Conservation (phyloP, 1,140 invertebrate species). For the Tetramorium parvispinum region DNA sequence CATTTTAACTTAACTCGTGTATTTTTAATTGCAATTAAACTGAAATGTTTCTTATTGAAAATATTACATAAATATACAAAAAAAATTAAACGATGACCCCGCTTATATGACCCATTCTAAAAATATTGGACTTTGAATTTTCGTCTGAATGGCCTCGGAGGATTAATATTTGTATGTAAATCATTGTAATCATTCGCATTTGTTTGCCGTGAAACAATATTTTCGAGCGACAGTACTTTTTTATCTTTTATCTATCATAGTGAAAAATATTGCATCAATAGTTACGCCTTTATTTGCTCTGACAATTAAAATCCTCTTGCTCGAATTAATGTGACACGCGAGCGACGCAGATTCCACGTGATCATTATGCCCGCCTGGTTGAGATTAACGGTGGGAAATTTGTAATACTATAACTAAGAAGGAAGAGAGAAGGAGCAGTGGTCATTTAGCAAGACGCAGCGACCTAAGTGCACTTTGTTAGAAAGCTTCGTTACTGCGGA, state of each 20-base stretch:
- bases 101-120: too few relatives aligned
- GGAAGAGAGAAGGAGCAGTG: background rate
- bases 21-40: too few relatives aligned
- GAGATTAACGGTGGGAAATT: slow-evolving; percentile 49
- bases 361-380: slow-evolving; percentile 29
- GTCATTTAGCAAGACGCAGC: slow-evolving; percentile 43
- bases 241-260: background rate
- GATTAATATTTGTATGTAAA: background rate
- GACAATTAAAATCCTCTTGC: slow-evolving; percentile 52
- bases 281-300: background rate
- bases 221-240: background rate
- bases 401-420: slow-evolving; percentile 34
- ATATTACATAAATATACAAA: too few relatives aligned
- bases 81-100: too few relatives aligned
- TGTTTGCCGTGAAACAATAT: background rate
- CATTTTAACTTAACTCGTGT: too few relatives aligned
- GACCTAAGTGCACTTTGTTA: slow-evolving; percentile 54
- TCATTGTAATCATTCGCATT: background rate
- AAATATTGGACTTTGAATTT: too few relatives aligned
- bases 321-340: slow-evolving; percentile 42
- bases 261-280: background rate
- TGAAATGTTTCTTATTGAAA: too few relatives aligned
- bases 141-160: too few relatives aligned
- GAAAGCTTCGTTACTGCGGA: slow-evolving; percentile 49
- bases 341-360: background rate